Base-by-base conservation (phyloP, 1,140 invertebrate species). In the Lasioglossum albipes region DNA sequence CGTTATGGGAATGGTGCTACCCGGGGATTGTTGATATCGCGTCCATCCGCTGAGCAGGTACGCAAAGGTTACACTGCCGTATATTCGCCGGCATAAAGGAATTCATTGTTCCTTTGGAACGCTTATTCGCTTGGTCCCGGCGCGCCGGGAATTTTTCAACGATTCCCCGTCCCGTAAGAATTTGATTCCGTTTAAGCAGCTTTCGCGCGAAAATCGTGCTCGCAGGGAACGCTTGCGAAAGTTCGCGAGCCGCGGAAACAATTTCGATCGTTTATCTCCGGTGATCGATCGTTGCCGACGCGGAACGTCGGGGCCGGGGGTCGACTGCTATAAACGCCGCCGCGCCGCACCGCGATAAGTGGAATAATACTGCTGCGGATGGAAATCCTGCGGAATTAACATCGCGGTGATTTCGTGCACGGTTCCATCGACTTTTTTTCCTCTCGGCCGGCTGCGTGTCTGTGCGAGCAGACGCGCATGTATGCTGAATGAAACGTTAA, bases 401-500 rank as follows among this genome's bases (percentile, higher is more conserved):
- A 70, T 64, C 42, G 65, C 4, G 31, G 42, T 22, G 57, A 69
- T 76, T 74, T 81, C 59, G 22, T 76, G 65, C 62, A 20, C 61
- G 7, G 62, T 54, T 76, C 36, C 31, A 73, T 85, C 79, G 75
- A 68, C 75, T 64, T 85, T 85, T 85, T 85, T 75, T 85, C 84
- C 82, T 75, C 49, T 22, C 61, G 7, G 31, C n/a, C 27, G 52
- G 69, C 75, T 66, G 41, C 20, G 7, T 20, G n/a, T 59, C 18
- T 20, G n/a, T n/a, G 57, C 20, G 9, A 9, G 49, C 76, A 64
- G 20, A 59, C 67, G 52, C 71, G 36, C 75, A 77, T 85, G 70
- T 84, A 79, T 83, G 79, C 85, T 81, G 89, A 91, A 90, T 90
- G 89, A 88, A 91, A 83, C 81, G 86, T 90, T 90, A 83, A 83